Evolutionary conservation across 1,140 invertebrate genomes (phyloP), one percentile per base, ranked within the genome.

Genomic region (Limonius californicus): DNA sequence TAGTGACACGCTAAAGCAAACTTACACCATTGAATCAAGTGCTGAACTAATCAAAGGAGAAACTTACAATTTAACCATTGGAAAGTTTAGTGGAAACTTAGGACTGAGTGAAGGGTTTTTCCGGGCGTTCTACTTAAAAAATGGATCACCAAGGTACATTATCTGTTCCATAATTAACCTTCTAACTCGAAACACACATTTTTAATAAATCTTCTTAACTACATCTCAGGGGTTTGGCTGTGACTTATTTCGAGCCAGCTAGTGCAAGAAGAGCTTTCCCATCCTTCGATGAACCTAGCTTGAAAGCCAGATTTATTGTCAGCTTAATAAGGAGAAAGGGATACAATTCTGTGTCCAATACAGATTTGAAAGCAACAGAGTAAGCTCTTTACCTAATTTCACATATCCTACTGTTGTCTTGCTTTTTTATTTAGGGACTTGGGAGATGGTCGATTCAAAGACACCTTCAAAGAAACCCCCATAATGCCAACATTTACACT

Each of bases 361-460:
- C 6, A 45, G n/a, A 6, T 14, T 14, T 45, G 6, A 7, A 45
- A 45, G 15, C 43, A n/a, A 45, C 43, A 6, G 16, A 45, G 43
- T 45, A 18, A 45, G 12, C 4, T 7, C 15, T 18, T 8, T 8
- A 45, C 4, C n/a, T n/a, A 45, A n/a, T 6, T 32, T 32, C 27
- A 6, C 4, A 6, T 6, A 32, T 32, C 4, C 16, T 8, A 45
- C n/a, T n/a, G n/a, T n/a, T n/a, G n/a, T n/a, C n/a, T n/a, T n/a
- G 7, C n/a, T 45, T 45, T 45, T 14, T 14, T 18, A 6, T 14
- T 6, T 18, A 45, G 43, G n/a, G 12, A n/a, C 15, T 18, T 45
- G 8, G 14, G 35, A 1, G 65, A 76, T 0, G 77, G 76, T 3
- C 87, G 85, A 73, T 72, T 83, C 2, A 82, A 81, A 16, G 50